Base-by-base conservation (phyloP, 1,140 invertebrate genomes). In the Euwallacea fornicatus region DNA sequence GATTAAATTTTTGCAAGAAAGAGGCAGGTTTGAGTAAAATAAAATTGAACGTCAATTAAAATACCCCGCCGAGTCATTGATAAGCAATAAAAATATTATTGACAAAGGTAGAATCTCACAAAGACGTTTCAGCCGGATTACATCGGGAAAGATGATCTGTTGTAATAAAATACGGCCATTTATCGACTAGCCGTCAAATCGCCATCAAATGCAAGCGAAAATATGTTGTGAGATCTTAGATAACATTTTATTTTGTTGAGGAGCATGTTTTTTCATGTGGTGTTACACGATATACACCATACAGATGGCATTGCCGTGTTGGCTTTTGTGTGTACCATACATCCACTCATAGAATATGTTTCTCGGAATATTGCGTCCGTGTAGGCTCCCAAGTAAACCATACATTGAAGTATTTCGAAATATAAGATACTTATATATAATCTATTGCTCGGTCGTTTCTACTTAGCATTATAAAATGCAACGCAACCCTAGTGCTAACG, bases 81-180 rank as follows among this genome's bases (percentile, higher is more conserved):
- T 13, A 50, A 50, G 46, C 46, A 50, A 13, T 21, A n/a, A 56
- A 56, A 56, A 56, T 56, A 56, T 56, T 56, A 56, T 56, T n/a
- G 54, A 56, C 54, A 13, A 50, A 50, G 13, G 13, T 33, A 13
- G 46, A 10, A 50, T 11, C 9, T 50, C 46, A 50, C 46, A 50
- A 10, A 50, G 46, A 50, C 46, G 6, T 10, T 50, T 13, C 13
- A 13, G 54, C 7, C 11, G 11, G 8, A 15, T 15, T 21, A 50
- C 16, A 58, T 58, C 56, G 43, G 33, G 59, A 46, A 61, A 46
- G 59, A 61, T 61, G 59, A 61, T 61, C 59, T 61, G 68, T 44
- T 13, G 69, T 59, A 72, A 72, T 67, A 72, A 72, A 72, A 60
- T 67, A 72, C 64, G 58, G 16, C 64, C 69, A 72, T 72, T 72